Evolutionary conservation across 2,888 invertebrate genomes (phyloP), one percentile per base, ranked within the genome.

Genomic region (Catocala sponsa): DNA sequence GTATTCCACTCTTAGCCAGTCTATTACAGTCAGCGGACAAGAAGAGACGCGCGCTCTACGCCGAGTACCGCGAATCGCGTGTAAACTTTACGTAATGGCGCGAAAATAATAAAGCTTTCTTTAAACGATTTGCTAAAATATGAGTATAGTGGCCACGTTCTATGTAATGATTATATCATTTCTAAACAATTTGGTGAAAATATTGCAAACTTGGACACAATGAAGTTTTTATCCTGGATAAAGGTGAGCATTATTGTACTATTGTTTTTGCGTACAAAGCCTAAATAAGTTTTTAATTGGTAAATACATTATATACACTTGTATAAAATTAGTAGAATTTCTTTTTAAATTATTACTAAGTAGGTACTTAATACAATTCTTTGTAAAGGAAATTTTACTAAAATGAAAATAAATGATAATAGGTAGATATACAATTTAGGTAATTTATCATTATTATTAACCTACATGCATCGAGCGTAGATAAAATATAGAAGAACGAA

Each of bases 81-180:
- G 81, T 85, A 83, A 92, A 90, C 84, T 92, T 92, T 85, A 79
- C 86, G 86, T 61, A 65, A 90, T 91, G 91, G 87, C 90, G 91
- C 86, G 88, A 89, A 90, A 86, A 80, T 79, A 71, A 69, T 12
- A 55, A 47, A 53, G 43, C 46, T 67, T 61, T 55, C 43, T 59
- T 63, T 55, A 59, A 11, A 33, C 38, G n/a, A n/a, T 54, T 55
- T 47, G 56, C 25, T n/a, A 35, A 56, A 65, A 55, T 52, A 63
- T 69, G 41, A 55, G 35, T 58, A 10, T 47, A 61, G 59, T 61
- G 56, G 55, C 13, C 46, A 35, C 53, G 5, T 53, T 70, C 57
- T 57, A 38, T 71, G 70, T 72, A 63, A 72, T 74, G 72, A 48
- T 67, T 67, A 68, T 57, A 58, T 59, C 47, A 65, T 59, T 46